Conservation (phyloP, 2,797 vertebrate genomes). For the Numenius phaeopus region DNA sequence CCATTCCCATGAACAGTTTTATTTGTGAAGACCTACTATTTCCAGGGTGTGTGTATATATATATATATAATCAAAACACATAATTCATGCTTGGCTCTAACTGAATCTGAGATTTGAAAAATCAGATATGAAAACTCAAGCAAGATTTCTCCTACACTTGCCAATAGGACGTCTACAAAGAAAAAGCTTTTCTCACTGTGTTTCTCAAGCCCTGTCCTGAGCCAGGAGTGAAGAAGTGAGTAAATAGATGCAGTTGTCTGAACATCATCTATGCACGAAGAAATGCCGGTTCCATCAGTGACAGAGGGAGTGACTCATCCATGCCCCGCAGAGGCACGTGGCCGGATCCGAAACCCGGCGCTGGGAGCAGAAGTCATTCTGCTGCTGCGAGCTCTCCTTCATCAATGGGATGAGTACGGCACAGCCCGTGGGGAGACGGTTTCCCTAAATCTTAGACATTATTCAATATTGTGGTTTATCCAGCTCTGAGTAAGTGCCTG, state of each 20-base stretch:
- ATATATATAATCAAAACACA: neutral
- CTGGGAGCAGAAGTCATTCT: neutral
- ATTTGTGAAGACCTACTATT: neutral
- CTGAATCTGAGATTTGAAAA: neutral
- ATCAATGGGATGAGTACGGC: neutral
- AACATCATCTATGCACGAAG: fast-evolving
- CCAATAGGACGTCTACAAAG: neutral
- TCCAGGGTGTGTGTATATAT: neutral
- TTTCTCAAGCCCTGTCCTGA: neutral
- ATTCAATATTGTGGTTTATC: neutral
- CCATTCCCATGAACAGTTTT: neutral
- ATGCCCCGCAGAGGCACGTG: fast-evolving
- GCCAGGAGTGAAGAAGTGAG: neutral
- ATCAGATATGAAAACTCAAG: neutral
- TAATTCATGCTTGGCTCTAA: neutral
- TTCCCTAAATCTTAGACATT: neutral
- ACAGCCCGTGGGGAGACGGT: neutral
- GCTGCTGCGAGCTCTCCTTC: neutral
- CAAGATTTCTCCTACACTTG: neutral
- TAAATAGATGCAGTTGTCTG: neutral
- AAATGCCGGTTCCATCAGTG: neutral
- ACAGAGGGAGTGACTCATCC: neutral
- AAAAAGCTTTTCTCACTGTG: neutral
- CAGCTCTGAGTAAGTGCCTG: neutral
- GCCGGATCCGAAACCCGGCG: fast-evolving